Conservation (phyloP, 23 tunicate genomes). For the Corella eumyota region DNA sequence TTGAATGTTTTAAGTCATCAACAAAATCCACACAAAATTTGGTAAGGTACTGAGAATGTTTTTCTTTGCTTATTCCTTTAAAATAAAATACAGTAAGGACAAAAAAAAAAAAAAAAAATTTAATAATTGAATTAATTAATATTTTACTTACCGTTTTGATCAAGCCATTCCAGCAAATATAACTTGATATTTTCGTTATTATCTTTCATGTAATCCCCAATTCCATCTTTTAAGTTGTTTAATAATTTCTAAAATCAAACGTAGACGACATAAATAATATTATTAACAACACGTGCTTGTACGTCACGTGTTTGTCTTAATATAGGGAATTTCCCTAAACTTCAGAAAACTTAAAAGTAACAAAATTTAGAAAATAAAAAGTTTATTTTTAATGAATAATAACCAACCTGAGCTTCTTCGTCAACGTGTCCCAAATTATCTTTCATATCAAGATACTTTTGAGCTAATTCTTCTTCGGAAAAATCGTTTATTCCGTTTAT, state of each 20-base stretch:
- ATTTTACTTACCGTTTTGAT: conserved; percentile 20
- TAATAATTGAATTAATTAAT: too few species aligned
- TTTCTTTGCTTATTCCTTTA: conserved; percentile 20
- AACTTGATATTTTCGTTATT: too few species aligned
- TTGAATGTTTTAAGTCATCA: conserved; percentile 29
- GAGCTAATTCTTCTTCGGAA: conserved; percentile 13
- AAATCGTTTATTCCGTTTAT: conserved; percentile 29
- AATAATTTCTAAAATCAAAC: conserved; percentile 22
- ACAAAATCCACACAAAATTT: conserved; percentile 58
- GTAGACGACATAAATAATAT: too few species aligned
- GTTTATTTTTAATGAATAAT: too few species aligned
- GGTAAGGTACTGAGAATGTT: conserved; percentile 26
- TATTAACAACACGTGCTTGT: too few species aligned
- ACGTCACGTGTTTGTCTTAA: too few species aligned
- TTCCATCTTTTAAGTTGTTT: conserved; percentile 17
- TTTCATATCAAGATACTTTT: conserved; percentile 35
- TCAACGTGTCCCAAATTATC: conserved; percentile 24
- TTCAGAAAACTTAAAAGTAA: too few species aligned
- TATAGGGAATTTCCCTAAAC: too few species aligned
- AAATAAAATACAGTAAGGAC: not conserved
- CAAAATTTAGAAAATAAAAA: too few species aligned
- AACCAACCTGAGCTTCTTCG: conserved; percentile 51
- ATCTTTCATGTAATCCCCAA: too few species aligned
- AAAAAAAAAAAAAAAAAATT: too few species aligned
- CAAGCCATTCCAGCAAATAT: too few species aligned